A percentile compares a stretch with the other conserved stretches of the same genome.
Conservation (phyloP, 2,797 vertebrate genomes). For the Hybognathus amarus region DNA sequence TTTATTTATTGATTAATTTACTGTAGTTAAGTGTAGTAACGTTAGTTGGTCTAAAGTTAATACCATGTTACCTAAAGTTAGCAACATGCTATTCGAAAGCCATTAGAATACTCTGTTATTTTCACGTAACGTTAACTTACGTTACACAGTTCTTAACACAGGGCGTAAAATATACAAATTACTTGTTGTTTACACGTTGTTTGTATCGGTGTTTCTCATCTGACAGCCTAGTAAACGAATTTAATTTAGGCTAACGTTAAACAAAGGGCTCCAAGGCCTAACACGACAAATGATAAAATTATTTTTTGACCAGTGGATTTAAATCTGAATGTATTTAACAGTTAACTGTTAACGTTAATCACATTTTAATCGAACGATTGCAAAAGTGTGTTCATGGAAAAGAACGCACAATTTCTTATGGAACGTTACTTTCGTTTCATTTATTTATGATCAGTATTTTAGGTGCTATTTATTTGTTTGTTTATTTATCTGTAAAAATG, state of each 20-base stretch:
- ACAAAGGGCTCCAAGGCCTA: background rate
- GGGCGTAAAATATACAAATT: background rate
- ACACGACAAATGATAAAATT: background rate
- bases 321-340: background rate
- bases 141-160: background rate
- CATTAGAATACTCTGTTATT: background rate
- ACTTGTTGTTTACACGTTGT: background rate
- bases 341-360: too few relatives aligned
- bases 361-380: background rate
- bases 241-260: background rate
- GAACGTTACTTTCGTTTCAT: background rate
- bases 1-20: background rate
- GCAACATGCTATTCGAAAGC: constrained; percentile 23
- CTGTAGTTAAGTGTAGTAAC: background rate
- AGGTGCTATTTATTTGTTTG: too few relatives aligned
- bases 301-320: background rate
- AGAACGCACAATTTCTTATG: background rate
- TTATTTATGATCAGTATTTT: background rate
- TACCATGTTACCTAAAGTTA: constrained; percentile 18
- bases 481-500: background rate
- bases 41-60: background rate
- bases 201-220: background rate
- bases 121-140: background rate
- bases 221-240: background rate
- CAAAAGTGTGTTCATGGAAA: background rate